Conservation (phyloP, 2,113 vertebrate species). For the Neolamprologus kungweensis region DNA sequence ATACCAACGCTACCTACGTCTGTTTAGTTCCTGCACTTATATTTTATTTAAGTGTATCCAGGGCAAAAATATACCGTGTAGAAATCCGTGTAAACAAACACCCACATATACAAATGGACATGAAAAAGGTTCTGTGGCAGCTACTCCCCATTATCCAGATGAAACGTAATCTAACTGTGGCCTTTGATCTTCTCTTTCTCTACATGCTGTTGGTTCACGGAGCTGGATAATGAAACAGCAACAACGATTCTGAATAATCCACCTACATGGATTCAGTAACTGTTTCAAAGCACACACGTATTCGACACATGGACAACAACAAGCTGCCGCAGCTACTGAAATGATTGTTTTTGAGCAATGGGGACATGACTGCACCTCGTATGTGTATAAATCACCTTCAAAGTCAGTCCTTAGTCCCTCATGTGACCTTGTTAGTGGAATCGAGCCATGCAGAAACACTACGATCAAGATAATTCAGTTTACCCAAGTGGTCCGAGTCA, state of each 20-base stretch:
- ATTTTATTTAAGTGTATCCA: slow-evolving; percentile 22
- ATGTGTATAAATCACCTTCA: neutral
- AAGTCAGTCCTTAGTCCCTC: neutral
- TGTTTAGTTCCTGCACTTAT: slow-evolving; percentile 1
- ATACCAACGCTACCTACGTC: neutral
- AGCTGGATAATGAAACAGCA: slow-evolving; percentile 3
- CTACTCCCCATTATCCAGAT: neutral
- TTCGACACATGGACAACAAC: neutral
- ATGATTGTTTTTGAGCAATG: neutral
- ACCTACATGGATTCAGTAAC: neutral
- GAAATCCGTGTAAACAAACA: neutral
- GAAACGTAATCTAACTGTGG: slow-evolving; percentile 1
- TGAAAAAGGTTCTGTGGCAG: neutral
- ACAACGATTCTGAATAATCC: neutral
- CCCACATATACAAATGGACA: neutral
- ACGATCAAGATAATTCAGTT: neutral
- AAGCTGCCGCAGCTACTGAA: neutral
- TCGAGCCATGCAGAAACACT: slow-evolving; percentile 3
- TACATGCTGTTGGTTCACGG: neutral
- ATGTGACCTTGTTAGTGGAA: neutral
- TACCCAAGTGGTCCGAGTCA: neutral
- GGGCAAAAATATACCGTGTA: neutral
- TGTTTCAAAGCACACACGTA: neutral
- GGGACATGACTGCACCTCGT: neutral
- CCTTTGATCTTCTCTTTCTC: slow-evolving; percentile 7